A percentile compares a stretch with the other conserved stretches of the same genome.
Evolutionary conservation across 2,113 vertebrate species (phyloP).

Genomic region (Ceuthmochares aereus): DNA sequence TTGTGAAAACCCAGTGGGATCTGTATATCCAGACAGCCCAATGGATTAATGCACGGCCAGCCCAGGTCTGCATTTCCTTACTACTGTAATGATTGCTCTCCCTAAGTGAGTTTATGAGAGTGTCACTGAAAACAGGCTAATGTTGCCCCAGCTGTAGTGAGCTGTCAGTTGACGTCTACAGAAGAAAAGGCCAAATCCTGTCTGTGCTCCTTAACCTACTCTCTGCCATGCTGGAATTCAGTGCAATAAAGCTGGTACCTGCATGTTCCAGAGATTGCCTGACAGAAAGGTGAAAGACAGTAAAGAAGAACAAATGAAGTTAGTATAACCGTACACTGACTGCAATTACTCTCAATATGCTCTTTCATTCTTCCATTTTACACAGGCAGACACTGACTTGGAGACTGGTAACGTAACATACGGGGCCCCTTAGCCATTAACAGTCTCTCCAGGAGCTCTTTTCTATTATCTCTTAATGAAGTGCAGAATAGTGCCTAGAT

Average conservation of each 20-base stretch:
- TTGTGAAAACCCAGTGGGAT: neutral
- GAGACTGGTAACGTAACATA: neutral
- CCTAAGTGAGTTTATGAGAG: neutral
- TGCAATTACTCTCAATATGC: neutral
- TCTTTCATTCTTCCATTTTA: neutral
- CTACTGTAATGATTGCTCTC: neutral
- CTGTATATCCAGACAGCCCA: neutral
- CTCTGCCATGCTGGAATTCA: neutral
- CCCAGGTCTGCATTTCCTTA: neutral
- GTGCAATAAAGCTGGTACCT: neutral
- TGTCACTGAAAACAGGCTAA: neutral
- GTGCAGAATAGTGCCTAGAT: neutral
- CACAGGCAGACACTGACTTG: neutral
- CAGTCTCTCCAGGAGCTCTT: neutral
- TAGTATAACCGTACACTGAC: neutral
- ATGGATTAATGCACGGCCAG: neutral
- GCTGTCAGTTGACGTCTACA: neutral
- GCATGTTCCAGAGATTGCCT: neutral
- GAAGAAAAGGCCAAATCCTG: neutral
- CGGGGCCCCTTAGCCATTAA: neutral
- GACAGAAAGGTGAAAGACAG: neutral
- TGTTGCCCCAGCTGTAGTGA: rapidly evolving
- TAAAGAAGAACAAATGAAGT: neutral
- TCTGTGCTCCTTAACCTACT: neutral
- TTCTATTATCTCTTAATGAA: neutral